Base-by-base conservation (phyloP, 1,140 invertebrate genomes). In the Magallana gigas region DNA sequence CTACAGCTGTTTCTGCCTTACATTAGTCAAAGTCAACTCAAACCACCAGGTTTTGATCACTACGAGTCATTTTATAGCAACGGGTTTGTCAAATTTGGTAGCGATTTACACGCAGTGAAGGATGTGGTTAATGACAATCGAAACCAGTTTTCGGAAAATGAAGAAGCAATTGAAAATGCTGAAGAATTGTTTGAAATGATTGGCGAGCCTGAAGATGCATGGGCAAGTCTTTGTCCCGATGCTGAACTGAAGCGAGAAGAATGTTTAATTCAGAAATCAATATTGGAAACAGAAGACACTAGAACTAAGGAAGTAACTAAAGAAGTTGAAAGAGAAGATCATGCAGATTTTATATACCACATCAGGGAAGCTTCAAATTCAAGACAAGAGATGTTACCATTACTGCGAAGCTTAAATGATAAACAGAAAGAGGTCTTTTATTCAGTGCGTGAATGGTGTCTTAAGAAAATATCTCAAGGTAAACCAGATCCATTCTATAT, bases 381-480 rank as follows among this genome's bases (percentile, higher is more conserved):
- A 57, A 16, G 58, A 56, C 58, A 11, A 36, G 36, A 36, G 36
- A 36, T 36, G 36, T 3, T 36, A 1, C 36, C 36, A 1, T 36
- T 36, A 36, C 36, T 36, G 36, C 36, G 3, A 36, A 36, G 36
- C 36, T 36, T 36, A 36, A 36, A 36, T 36, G 3, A 12, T 11
- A 83, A 83, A 11, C 82, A 83, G 58, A 83, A 12, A 12, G 14
- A 56, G 11, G 23, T 88, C 59, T 88, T 88, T 36, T 85, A 85
- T 56, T 57, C 18, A 48, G 80, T 90, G 1, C 56, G 89, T 3
- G 2, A 90, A 14, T 90, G 84, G 86, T 90, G 89, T 86, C 23
- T 90, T 0, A 16, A 85, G 2, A 76, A n/a, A 48, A 11, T 85
- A 12, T 12, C 80, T 60, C 18, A 29, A n/a, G 12, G 23, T n/a